phyloP scores from a whole-genome alignment of 2,797 vertebrate genomes.

The Pyrocephalus nanus region DNA sequence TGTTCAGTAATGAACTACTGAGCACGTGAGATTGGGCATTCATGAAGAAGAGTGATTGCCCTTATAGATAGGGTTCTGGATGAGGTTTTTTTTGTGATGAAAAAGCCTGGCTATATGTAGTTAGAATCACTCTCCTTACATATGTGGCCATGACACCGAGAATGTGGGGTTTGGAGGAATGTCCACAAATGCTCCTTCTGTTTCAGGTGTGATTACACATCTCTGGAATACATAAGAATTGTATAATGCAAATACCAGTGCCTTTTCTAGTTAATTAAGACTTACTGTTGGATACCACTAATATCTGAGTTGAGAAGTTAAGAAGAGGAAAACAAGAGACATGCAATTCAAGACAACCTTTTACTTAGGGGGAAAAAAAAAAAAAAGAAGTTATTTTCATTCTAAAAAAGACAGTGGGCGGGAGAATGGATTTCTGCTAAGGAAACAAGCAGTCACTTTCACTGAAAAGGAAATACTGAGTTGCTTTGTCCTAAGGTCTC shows the following conservation, averaged over 20 bases:
- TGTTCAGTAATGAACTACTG: not conserved
- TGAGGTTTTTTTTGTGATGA: not conserved
- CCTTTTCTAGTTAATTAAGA: not conserved
- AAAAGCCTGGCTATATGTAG: not conserved
- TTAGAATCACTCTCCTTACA: not conserved
- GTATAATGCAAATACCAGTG: not conserved
- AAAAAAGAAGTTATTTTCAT: conserved; percentile 2
- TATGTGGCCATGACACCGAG: not conserved
- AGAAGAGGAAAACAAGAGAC: not conserved
- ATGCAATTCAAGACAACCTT: not conserved
- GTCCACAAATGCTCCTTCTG: not conserved
- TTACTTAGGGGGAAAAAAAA: not conserved
- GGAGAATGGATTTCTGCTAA: conserved; percentile 34
- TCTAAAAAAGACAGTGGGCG: conserved; percentile 40
- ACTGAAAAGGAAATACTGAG: conserved; percentile 54
- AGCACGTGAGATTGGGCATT: not conserved
- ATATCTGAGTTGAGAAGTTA: not conserved
- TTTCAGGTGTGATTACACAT: not conserved
- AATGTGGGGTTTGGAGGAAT: not conserved
- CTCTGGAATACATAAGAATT: not conserved
- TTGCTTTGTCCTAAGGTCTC: conserved; percentile 55
- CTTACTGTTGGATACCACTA: not conserved
- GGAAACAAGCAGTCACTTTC: conserved; percentile 52
- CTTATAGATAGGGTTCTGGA: not conserved
- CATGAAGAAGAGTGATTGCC: not conserved